Percentiles rank a stretch among this genome's conserved stretches.
Conservation (phyloP, 1,140 invertebrate species). For the Sinella curviseta region DNA sequence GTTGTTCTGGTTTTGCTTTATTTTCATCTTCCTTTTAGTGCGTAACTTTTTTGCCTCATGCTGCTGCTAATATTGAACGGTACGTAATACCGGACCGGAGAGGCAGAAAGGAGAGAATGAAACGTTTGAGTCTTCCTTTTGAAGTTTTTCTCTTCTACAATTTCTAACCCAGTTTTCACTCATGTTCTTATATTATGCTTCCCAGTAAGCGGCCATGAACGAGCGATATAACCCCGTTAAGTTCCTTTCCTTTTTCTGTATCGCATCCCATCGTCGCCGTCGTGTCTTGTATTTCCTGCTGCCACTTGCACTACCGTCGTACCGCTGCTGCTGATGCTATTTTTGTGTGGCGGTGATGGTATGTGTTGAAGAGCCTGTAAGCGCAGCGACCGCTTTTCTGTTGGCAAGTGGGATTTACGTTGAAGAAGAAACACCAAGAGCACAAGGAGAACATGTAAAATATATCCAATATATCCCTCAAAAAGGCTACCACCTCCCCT, state of each 20-base stretch:
- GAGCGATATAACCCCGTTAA: not conserved
- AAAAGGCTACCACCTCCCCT: not conserved
- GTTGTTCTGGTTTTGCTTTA: not conserved
- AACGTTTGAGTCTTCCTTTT: not conserved
- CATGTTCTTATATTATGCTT: not conserved
- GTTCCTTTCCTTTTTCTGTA: not conserved
- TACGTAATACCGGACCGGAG: not conserved
- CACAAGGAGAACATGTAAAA: not conserved
- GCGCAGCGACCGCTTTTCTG: not conserved
- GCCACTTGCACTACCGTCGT: not conserved
- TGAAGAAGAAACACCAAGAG: not conserved
- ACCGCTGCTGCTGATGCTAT: not conserved
- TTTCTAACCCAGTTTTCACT: conserved; percentile 3
- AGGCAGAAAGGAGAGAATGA: not conserved
- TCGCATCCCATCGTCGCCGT: not conserved
- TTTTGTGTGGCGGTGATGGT: not conserved
- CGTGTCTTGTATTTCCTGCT: not conserved
- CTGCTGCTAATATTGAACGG: not conserved
- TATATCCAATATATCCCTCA: not conserved
- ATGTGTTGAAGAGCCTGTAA: not conserved
- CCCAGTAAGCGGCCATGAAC: not conserved
- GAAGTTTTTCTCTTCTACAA: not conserved
- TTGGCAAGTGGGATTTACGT: conserved; percentile 12
- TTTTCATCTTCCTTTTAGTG: not conserved
- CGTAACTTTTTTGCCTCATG: not conserved